Evolutionary conservation across 2,888 invertebrate species (phyloP).

Genomic region (Ormyrus rosae): DNA sequence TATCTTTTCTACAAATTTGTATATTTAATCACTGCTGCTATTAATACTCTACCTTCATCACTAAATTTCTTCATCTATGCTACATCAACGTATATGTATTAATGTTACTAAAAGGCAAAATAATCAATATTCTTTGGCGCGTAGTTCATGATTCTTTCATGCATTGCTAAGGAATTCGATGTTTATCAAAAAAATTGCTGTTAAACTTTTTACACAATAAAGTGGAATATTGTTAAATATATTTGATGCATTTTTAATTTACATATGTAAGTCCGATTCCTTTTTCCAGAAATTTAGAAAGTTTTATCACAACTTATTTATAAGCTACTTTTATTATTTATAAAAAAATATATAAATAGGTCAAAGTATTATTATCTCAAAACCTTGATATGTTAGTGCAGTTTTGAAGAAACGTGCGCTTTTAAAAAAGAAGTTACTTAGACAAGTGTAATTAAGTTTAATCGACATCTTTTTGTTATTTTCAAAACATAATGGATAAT

Average conservation of each 20-base stretch:
- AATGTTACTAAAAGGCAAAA: constrained; percentile 25
- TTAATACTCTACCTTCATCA: constrained; percentile 52
- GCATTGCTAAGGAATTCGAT: constrained; percentile 53
- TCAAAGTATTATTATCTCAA: too few relatives aligned
- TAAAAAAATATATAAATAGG: too few relatives aligned
- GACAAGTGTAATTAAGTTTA: too few relatives aligned
- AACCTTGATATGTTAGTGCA: too few relatives aligned
- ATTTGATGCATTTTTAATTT: constrained; percentile 26
- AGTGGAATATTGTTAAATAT: constrained; percentile 63
- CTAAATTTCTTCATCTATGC: constrained; percentile 41
- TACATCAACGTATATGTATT: constrained; percentile 38
- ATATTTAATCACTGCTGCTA: constrained; percentile 58
- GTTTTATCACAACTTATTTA: too few relatives aligned
- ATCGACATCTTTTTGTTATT: too few relatives aligned
- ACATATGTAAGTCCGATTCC: not conserved
- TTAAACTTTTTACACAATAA: constrained; percentile 70
- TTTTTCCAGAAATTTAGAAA: too few relatives aligned
- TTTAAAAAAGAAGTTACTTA: too few relatives aligned
- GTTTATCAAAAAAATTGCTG: constrained; percentile 61
- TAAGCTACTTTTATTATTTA: too few relatives aligned
- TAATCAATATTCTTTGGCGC: constrained; percentile 45
- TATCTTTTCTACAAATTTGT: constrained; percentile 63
- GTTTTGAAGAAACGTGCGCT: too few relatives aligned
- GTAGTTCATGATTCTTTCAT: constrained; percentile 48
- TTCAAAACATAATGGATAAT: too few relatives aligned